These are phyloP conservation scores for Cerceris rybyensis DNA, from an alignment of 2,888 invertebrate species.

Conservation along the genomic window DNA sequence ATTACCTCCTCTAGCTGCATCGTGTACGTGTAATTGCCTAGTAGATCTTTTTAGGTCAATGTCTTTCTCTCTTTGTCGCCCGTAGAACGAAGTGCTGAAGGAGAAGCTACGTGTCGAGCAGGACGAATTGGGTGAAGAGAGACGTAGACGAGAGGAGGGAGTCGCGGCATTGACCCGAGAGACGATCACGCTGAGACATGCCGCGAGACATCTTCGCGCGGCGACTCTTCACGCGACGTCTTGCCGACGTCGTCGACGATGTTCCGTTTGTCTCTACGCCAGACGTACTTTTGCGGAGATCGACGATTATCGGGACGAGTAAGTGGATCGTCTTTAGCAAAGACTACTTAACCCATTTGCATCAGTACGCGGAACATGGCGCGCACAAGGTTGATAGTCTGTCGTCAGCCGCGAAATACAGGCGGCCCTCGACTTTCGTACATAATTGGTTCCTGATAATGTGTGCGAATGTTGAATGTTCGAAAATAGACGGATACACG, in stretches of 20 bases:
- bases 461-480: too few species aligned
- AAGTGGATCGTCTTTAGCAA: conserved; percentile 63
- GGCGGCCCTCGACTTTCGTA: too few species aligned
- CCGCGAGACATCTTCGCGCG: conserved; percentile 82
- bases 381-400: too few species aligned
- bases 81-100: conserved; percentile 84
- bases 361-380: too few species aligned
- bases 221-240: conserved; percentile 79
- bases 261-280: conserved; percentile 85
- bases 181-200: conserved; percentile 82
- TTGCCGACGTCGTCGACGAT: conserved; percentile 82
- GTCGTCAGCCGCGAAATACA: too few species aligned
- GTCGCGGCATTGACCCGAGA: conserved; percentile 82
- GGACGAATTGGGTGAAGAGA: conserved; percentile 82
- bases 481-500: too few species aligned
- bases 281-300: conserved; percentile 84
- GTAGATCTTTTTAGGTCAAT: background rate
- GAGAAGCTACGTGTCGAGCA: conserved; percentile 84
- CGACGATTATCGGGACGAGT: conserved; percentile 82
- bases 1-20: too few species aligned
- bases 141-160: conserved; percentile 81
- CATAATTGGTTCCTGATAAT: too few species aligned
- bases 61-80: conserved; percentile 40
- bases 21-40: too few species aligned
- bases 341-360: too few species aligned